Percentiles rank a stretch among this genome's conserved stretches.
phyloP scores from a whole-genome alignment of 2,888 invertebrate genomes.

The Drosophila nigritarsus region DNA sequence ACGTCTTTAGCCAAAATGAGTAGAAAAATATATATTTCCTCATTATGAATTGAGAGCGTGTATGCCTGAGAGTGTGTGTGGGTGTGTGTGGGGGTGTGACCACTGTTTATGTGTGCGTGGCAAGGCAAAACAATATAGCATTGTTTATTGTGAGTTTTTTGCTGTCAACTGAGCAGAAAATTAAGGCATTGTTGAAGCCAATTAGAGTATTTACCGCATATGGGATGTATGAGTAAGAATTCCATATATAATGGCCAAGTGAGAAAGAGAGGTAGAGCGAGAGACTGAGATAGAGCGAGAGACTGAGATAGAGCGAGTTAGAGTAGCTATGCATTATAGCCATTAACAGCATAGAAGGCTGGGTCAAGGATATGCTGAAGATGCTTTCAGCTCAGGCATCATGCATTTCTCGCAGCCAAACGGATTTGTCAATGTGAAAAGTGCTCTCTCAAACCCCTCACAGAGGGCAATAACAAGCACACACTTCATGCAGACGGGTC shows the following conservation, averaged over 20 bases:
- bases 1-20: constrained; percentile 78
- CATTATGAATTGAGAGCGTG: constrained; percentile 70
- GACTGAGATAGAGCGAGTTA: background rate
- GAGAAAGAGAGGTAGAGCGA: no score
- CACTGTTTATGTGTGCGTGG: constrained; percentile 27
- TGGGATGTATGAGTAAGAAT: constrained; percentile 57
- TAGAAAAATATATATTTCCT: constrained; percentile 76
- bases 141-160: constrained; percentile 48
- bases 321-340: background rate
- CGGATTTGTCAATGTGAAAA: background rate
- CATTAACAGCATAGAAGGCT: constrained; percentile 2
- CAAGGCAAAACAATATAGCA: constrained; percentile 58
- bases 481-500: constrained; percentile 3
- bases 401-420: constrained; percentile 1
- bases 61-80: constrained; percentile 11
- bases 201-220: constrained; percentile 63
- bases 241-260: background rate
- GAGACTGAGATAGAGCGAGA: background rate
- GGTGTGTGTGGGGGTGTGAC: constrained; percentile 13
- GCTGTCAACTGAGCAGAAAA: constrained; percentile 59
- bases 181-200: constrained; percentile 73
- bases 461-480: background rate
- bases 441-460: background rate
- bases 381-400: background rate
- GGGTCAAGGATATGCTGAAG: constrained; percentile 24